Evolutionary conservation across 2,888 invertebrate genomes (phyloP).

Genomic region (Ophraella communa): DNA sequence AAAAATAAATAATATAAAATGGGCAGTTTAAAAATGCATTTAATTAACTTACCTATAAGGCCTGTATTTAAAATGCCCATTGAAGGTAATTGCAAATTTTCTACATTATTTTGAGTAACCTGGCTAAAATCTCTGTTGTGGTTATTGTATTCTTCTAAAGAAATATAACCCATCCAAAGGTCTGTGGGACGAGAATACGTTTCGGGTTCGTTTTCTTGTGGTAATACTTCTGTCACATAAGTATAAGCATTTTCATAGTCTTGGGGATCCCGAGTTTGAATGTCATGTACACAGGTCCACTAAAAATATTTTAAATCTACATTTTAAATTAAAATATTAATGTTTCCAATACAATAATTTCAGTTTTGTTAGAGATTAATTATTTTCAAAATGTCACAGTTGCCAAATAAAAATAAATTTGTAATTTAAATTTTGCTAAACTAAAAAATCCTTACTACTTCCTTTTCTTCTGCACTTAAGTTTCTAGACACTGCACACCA

Average conservation of each 20-base stretch:
- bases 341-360: no score
- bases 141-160: conserved; percentile 51
- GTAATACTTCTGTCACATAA: conserved; percentile 41
- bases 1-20: no score
- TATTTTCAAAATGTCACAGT: no score
- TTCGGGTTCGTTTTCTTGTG: conserved; percentile 40
- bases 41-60: conserved; percentile 46
- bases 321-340: no score
- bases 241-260: conserved; percentile 57
- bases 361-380: no score
- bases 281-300: conserved; percentile 95
- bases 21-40: background rate
- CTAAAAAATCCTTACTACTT: conserved; percentile 69
- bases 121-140: conserved; percentile 40
- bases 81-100: conserved; percentile 44
- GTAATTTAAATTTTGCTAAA: background rate
- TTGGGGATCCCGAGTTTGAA: conserved; percentile 70
- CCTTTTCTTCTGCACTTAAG: conserved; percentile 82
- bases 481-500: conserved; percentile 90
- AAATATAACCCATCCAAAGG: conserved; percentile 58
- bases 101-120: conserved; percentile 36
- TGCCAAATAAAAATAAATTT: background rate
- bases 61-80: conserved; percentile 57
- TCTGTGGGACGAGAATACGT: conserved; percentile 51
- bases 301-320: conserved; percentile 54